Conservation (phyloP, 2,797 vertebrate genomes). For the Semaprochilodus insignis region DNA sequence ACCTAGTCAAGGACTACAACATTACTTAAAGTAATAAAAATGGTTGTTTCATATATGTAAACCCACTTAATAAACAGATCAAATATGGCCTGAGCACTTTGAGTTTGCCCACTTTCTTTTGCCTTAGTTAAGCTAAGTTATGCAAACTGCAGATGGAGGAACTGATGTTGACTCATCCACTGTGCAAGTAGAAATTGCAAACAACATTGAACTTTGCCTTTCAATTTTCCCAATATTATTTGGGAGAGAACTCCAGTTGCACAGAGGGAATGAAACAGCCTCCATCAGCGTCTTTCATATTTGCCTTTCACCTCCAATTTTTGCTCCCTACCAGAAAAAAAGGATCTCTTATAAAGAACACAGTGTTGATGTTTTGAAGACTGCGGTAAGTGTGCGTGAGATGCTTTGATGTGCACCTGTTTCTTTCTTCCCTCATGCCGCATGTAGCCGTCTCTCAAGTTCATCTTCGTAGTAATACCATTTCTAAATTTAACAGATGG, state of each 20-base stretch:
- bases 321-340: not conserved
- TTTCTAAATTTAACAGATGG: constrained; percentile 10
- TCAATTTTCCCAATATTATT: not conserved
- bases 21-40: too few species aligned
- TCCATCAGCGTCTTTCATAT: not conserved
- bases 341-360: not conserved
- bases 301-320: not conserved
- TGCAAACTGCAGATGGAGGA: too few species aligned
- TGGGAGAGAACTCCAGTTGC: too few species aligned
- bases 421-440: not conserved
- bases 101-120: too few species aligned
- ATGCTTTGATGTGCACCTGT: constrained; percentile 10
- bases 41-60: too few species aligned
- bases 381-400: not conserved
- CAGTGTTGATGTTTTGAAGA: not conserved
- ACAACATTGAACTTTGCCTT: not conserved
- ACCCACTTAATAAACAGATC: too few species aligned
- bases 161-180: too few species aligned
- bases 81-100: too few species aligned
- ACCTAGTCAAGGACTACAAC: too few species aligned
- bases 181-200: too few species aligned
- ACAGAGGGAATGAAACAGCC: not conserved
- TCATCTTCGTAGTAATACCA: constrained; percentile 7
- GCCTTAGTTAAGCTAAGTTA: too few species aligned
- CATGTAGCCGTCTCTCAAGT: not conserved